phyloP scores from a whole-genome alignment of 2,113 vertebrate genomes.

The Pterocles gutturalis region DNA sequence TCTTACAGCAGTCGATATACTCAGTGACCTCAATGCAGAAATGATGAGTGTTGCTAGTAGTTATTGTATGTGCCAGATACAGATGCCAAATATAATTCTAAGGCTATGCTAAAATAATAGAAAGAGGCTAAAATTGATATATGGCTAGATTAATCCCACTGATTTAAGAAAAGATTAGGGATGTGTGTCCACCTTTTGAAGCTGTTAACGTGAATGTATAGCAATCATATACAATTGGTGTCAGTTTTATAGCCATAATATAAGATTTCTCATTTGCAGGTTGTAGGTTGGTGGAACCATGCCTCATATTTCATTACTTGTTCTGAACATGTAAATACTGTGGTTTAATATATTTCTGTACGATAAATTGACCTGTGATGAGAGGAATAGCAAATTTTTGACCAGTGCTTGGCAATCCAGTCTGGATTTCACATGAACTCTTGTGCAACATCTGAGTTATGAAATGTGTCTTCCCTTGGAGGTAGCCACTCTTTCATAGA shows the following conservation, averaged over 20 bases:
- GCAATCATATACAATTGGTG: background rate
- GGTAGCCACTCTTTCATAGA: background rate
- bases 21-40: conserved; percentile 24
- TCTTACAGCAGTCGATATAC: background rate
- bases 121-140: background rate
- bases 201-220: background rate
- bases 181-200: background rate
- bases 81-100: background rate
- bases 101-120: background rate
- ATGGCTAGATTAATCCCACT: background rate
- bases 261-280: background rate
- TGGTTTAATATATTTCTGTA: background rate
- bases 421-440: background rate
- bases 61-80: background rate
- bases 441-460: rapidly evolving
- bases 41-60: background rate
- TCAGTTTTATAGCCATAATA: background rate
- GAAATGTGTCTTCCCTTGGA: background rate
- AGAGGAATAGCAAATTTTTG: background rate
- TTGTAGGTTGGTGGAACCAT: background rate
- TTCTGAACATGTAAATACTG: background rate
- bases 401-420: background rate
- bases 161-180: background rate
- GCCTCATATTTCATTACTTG: background rate
- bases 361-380: background rate